Evolutionary conservation across 2,797 vertebrate species (phyloP), one percentile per base, ranked within the genome.

Genomic region (Phoxinus dragarum): DNA sequence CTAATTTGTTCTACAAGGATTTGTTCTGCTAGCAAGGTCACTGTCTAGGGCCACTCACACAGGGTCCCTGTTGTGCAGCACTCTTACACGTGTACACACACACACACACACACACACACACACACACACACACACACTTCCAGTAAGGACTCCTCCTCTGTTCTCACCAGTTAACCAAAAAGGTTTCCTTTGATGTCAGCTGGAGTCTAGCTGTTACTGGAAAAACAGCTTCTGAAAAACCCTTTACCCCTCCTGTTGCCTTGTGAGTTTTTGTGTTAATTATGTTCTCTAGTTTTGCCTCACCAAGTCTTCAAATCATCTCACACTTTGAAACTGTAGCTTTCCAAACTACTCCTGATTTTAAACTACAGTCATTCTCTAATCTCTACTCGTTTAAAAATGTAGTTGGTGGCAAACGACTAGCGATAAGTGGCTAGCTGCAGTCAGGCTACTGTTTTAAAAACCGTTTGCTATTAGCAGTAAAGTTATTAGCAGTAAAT

Each of bases 111-210:
- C 52, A 44, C 42, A 72, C 84, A 82, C 56, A 23, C 52, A 44
- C 42, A 72, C 84, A 86, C 86, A 44, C 14, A 61, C 84, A 86
- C 85, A 86, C 86, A 81, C 59, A 17, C 54, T 88, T 88, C 88
- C 88, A 85, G 88, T 84, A 85, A 86, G 56, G 59, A 75, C 82
- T 75, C 73, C 82, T 79, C 88, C 78, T 82, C 78, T 77, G 40
- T 36, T 77, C 74, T 81, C 59, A 83, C 80, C 80, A 88, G 82
- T 88, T 68, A 69, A 76, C 52, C 17, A 67, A 80, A 40, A 86
- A 59, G 47, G 59, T 23, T 23, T n/a, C 31, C 59, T 87, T 89
- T 89, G 86, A 85, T 74, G 80, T 82, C 88, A 79, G 85, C 68
- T 85, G 83, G 82, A 86, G 73, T 77, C 56, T 81, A 84, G 78